phyloP scores from a whole-genome alignment of 2,888 invertebrate genomes.

The Mesorhabditis belari region DNA sequence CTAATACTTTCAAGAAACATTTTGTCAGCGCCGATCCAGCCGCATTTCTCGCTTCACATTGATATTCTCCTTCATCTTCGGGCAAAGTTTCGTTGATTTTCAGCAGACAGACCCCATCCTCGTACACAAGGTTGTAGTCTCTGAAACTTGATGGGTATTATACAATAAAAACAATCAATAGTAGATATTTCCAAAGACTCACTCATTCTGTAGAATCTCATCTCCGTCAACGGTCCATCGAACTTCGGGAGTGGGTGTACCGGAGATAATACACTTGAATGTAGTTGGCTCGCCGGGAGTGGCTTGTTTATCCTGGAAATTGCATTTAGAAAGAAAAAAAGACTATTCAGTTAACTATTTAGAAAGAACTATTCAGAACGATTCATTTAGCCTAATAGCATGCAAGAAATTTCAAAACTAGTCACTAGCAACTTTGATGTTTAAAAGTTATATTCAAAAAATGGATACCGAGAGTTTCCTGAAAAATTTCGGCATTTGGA shows the following conservation, averaged over 20 bases:
- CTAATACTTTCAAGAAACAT: conserved; percentile 39
- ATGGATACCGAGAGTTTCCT: background rate
- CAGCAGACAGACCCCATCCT: conserved; percentile 49
- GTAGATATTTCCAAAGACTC: conserved; percentile 12
- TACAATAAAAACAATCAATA: background rate
- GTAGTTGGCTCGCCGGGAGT: conserved; percentile 27
- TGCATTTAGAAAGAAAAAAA: background rate
- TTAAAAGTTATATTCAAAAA: no score
- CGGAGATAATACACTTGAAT: conserved; percentile 52
- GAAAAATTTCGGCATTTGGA: conserved; percentile 24
- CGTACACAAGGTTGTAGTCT: conserved; percentile 48
- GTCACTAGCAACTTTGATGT: no score
- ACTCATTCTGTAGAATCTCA: conserved; percentile 36
- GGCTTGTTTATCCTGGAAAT: background rate
- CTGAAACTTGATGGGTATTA: conserved; percentile 13
- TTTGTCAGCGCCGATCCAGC: conserved; percentile 72
- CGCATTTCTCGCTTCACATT: conserved; percentile 73
- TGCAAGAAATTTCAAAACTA: no score
- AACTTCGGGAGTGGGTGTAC: conserved; percentile 53
- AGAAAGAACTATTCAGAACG: no score
- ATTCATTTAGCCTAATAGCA: no score
- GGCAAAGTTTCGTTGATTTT: conserved; percentile 31
- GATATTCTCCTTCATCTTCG: conserved; percentile 83
- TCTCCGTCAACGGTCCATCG: conserved; percentile 52
- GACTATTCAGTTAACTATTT: no score